phyloP scores from a whole-genome alignment of 2,888 invertebrate species.

The Muschampia plurimacula region DNA sequence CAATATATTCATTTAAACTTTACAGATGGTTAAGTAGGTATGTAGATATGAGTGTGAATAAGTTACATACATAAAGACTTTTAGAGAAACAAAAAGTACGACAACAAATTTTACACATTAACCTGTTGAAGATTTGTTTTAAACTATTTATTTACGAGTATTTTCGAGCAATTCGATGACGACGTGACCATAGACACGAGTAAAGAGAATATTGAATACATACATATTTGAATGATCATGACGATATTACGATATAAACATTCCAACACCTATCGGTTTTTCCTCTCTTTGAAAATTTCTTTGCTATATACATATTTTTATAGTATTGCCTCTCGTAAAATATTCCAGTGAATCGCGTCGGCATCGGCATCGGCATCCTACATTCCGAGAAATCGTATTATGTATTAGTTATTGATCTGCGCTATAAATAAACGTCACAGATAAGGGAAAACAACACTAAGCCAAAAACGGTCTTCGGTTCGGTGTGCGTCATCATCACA shows the following conservation, averaged over 20 bases:
- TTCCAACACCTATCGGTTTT: not conserved
- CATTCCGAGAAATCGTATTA: constrained; percentile 49
- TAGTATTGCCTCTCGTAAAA: constrained; percentile 13
- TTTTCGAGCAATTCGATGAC: too few relatives aligned
- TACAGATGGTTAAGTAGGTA: constrained; percentile 2
- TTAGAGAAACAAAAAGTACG: not conserved
- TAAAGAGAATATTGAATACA: not conserved
- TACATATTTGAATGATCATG: too few relatives aligned
- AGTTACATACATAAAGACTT: not conserved
- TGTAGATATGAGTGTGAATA: not conserved
- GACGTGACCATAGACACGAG: too few relatives aligned
- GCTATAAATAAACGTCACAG: constrained; percentile 60
- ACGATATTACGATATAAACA: not conserved
- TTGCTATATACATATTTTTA: not conserved
- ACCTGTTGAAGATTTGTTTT: not conserved
- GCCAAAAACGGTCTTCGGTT: constrained; percentile 58
- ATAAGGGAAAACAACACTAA: constrained; percentile 57
- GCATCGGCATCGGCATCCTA: constrained; percentile 21
- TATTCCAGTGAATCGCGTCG: constrained; percentile 49
- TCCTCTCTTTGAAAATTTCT: not conserved
- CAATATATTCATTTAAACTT: constrained; percentile 39
- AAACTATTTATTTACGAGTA: too few relatives aligned
- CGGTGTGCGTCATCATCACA: constrained; percentile 64
- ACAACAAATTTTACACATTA: not conserved
- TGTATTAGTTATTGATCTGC: constrained; percentile 53